Base-by-base conservation (phyloP, 2,888 invertebrate genomes). In the Coenonympha glycerion region DNA sequence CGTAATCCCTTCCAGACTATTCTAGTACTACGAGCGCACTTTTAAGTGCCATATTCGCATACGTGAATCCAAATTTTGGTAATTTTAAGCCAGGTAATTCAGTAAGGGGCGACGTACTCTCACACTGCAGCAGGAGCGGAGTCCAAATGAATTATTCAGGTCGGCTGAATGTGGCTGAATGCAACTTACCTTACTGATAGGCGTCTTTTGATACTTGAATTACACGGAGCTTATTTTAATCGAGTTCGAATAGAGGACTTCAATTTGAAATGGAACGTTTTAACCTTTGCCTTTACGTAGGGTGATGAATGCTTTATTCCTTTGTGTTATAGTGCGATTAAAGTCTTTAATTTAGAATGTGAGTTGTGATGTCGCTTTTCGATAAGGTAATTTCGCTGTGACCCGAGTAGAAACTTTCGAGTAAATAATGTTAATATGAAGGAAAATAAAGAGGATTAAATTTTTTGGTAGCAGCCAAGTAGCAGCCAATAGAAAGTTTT, bases 121-220 rank as follows among this genome's bases (percentile, higher is more conserved):
- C n/a, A n/a, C n/a, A 31, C 3, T 47, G 76, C 70, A 72, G 70
- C 67, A 53, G 66, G 64, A 71, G 63, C 65, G 66, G 64, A 71
- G 63, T 65, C 68, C 57, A 64, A 59, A 77, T 79, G 78, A 79
- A 81, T 81, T 73, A 81, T 81, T 79, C 76, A 80, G 67, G 66
- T 67, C 66, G 67, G 71, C 66, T 74, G 71, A 69, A 74, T 73
- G 69, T 65, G 67, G 71, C 66, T 74, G 71, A 69, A 74, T 73
- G 69, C 73, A 70, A 68, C 50, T 56, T 50, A 49, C 52, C 53
- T 55, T 55, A 53, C 47, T 47, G 33, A 16, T 44, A 33, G 45
- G 45, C 21, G 42, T 22, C 45, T 34, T 45, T 53, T 37, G 31
- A 44, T 28, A 31, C 33, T 49, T 40, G 39, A 42, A 55, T 53